Base-by-base conservation (phyloP, 2,888 invertebrate species). In the Heliconius sara region DNA sequence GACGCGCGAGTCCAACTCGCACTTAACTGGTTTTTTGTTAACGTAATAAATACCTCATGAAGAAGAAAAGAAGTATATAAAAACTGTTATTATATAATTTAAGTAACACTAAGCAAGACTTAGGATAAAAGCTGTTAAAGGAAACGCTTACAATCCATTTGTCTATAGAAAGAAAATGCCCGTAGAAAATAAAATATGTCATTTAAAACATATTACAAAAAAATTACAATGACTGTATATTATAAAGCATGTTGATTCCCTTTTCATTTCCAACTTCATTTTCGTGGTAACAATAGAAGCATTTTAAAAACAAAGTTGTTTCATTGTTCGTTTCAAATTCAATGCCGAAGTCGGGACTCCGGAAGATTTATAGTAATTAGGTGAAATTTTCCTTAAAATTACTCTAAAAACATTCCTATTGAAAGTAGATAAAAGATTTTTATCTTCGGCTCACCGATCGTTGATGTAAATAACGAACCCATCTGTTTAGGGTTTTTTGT, bases 381-480 rank as follows among this genome's bases (percentile, higher is more conserved):
- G 89, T 89, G 88, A 89, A 89, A 91, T 91, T 91, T 91, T 88
- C 89, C 90, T 89, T 87, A 86, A 88, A 88, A 90, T 90, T 88
- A 86, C 85, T 87, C 87, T 86, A 88, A 89, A 93, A 93, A 92
- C 90, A 92, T 92, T 92, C 90, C 89, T 86, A 90, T 93, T 93
- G 87, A 92, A 84, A 85, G 82, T 83, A 88, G 91, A 91, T 93
- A 91, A 93, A 92, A 92, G 90, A 92, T 90, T 89, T 88, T 91
- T 91, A 89, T 90, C 87, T 89, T 84, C 84, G 84, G 84, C 85
- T 85, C 85, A 85, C 87, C 88, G 88, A 91, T 91, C 90, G 90
- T 90, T 87, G 88, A 89, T 89, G 89, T 92, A 92, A 93, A 93
- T 92, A 92, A 91, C 86, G 86, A 89, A 90, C 88, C 88, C 88